These are phyloP conservation scores for Heliconius nattereri DNA, from an alignment of 1,140 invertebrate species.

Conservation along the genomic window DNA sequence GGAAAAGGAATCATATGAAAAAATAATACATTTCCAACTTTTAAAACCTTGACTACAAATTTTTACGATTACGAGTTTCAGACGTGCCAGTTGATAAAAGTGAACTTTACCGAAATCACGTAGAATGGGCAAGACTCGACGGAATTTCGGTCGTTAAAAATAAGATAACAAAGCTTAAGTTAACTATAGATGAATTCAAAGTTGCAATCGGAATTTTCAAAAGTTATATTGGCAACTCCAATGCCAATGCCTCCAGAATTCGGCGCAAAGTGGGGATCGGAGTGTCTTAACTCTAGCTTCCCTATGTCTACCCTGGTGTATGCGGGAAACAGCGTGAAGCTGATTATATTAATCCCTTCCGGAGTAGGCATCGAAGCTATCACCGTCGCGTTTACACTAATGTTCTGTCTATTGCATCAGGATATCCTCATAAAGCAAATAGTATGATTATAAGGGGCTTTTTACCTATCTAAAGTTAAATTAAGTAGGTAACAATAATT, in stretches of 20 bases:
- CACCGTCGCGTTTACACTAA: no score
- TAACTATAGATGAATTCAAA: background rate
- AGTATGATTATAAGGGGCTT: no score
- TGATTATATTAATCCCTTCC: no score
- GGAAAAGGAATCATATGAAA: background rate
- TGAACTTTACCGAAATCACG: slow-evolving; percentile 4
- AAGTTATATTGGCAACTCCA: background rate
- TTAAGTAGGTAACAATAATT: background rate
- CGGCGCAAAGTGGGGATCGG: no score
- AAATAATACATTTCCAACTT: background rate
- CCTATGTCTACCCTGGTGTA: rapidly evolving
- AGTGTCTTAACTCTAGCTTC: no score
- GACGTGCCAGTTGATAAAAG: slow-evolving; percentile 8
- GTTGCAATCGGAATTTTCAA: background rate
- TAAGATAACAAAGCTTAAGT: slow-evolving; percentile 1
- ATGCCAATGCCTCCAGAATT: no score
- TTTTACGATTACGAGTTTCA: slow-evolving; percentile 14
- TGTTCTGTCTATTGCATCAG: no score
- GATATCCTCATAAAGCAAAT: no score
- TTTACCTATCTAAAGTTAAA: no score
- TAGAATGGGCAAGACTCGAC: slow-evolving; percentile 8
- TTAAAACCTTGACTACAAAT: background rate
- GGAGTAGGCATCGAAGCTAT: no score
- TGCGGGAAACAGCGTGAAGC: no score
- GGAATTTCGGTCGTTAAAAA: slow-evolving; percentile 9